Evolutionary conservation across 2,888 invertebrate species (phyloP).

Genomic region (Sminthurinus aureus): DNA sequence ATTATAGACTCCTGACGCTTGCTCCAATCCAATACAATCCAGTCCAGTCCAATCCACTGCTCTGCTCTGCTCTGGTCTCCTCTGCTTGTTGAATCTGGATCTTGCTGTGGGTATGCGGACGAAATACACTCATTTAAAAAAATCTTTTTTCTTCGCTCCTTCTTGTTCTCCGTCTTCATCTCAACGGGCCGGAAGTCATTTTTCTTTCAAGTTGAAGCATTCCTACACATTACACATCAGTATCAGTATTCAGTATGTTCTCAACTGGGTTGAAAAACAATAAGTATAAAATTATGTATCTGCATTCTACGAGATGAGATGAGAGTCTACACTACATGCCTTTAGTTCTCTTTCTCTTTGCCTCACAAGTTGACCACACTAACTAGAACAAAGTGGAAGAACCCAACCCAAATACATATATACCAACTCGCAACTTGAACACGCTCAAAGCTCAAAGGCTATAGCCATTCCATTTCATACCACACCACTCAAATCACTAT

Average conservation of each 20-base stretch:
- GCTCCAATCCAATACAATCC: too few relatives aligned
- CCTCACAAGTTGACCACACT: constrained; percentile 10
- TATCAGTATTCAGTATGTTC: not conserved
- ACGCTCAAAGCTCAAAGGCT: too few relatives aligned
- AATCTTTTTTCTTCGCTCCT: not conserved
- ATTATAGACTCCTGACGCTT: too few relatives aligned
- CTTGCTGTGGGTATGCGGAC: not conserved
- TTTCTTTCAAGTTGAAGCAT: not conserved
- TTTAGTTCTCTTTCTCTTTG: not conserved
- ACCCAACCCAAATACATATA: not conserved
- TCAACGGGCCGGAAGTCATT: not conserved
- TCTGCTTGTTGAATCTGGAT: too few relatives aligned
- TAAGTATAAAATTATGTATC: not conserved
- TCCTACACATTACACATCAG: not conserved
- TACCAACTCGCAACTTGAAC: too few relatives aligned
- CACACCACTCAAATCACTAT: too few relatives aligned
- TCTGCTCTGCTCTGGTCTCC: too few relatives aligned
- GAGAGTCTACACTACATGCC: not conserved
- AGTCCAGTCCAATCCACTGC: too few relatives aligned
- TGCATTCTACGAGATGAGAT: not conserved
- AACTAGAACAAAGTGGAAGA: constrained; percentile 11
- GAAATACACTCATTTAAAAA: not conserved
- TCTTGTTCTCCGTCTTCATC: not conserved
- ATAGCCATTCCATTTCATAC: too few relatives aligned
- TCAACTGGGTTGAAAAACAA: not conserved